phyloP scores from a whole-genome alignment of 1,140 invertebrate genomes.

The Akabosia matsudoensis region DNA sequence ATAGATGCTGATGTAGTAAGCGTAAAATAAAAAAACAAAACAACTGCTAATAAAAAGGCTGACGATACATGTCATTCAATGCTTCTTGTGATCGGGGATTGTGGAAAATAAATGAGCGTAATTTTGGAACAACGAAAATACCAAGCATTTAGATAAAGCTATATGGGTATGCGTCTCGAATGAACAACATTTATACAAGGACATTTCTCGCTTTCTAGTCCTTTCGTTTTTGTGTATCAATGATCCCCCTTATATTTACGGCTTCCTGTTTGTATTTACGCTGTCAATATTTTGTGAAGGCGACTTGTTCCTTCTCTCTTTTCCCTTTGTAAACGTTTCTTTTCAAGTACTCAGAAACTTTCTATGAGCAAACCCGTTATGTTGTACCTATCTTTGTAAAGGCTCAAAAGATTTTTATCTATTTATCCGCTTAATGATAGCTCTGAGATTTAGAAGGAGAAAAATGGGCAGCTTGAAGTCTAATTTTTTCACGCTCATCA shows the following conservation, averaged over 20 bases:
- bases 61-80: slow-evolving; percentile 19
- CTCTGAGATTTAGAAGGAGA: slow-evolving; percentile 8
- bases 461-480: slow-evolving; percentile 3
- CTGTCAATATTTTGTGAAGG: too few species aligned
- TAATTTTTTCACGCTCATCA: slow-evolving; percentile 20
- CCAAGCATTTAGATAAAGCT: too few species aligned
- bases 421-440: slow-evolving; percentile 11
- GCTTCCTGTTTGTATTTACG: too few species aligned
- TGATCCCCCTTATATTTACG: too few species aligned
- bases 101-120: background rate
- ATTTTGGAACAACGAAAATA: background rate
- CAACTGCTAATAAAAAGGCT: slow-evolving; percentile 8
- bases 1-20: background rate
- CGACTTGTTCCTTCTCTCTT: too few species aligned
- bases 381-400: background rate
- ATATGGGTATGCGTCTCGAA: too few species aligned
- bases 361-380: background rate
- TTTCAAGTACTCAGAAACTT: background rate
- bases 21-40: background rate
- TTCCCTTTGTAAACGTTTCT: background rate
- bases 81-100: background rate
- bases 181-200: too few species aligned
- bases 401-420: background rate
- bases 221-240: too few species aligned
- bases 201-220: too few species aligned